A percentile compares a stretch with the other conserved stretches of the same genome.
Conservation (phyloP, 2,888 invertebrate species). For the Microplitis deprimator region DNA sequence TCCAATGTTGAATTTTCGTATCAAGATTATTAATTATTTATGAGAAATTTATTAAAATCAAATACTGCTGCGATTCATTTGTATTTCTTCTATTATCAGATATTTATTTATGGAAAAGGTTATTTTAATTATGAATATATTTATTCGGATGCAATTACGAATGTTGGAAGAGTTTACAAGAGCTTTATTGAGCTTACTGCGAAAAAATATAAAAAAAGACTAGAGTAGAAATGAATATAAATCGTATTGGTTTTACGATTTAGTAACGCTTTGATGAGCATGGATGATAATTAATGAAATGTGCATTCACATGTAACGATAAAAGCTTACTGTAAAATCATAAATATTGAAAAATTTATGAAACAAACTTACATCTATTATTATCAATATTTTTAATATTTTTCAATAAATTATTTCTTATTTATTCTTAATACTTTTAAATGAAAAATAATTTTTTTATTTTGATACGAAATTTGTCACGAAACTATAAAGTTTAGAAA, state of each 20-base stretch:
- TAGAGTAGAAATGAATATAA: background rate
- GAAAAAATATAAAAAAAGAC: background rate
- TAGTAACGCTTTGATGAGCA: background rate
- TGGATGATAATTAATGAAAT: background rate
- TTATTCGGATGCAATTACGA: slow-evolving; percentile 26
- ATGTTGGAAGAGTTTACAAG: background rate
- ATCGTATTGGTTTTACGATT: background rate
- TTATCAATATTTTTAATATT: too few species aligned
- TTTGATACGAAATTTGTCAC: too few species aligned
- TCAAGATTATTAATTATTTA: background rate
- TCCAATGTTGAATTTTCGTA: background rate
- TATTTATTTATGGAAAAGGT: background rate
- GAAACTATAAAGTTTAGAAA: too few species aligned
- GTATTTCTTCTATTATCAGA: too few species aligned
- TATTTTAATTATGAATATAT: slow-evolving; percentile 32
- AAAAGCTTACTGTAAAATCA: background rate
- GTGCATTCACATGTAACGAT: background rate
- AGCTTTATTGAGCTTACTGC: background rate
- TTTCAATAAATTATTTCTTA: too few species aligned
- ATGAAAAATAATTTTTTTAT: too few species aligned
- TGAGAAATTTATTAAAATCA: too few species aligned
- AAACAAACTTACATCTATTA: too few species aligned
- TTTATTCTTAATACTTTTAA: too few species aligned
- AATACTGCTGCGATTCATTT: too few species aligned
- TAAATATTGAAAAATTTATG: too few species aligned